Percentiles rank a stretch among this genome's conserved stretches.
phyloP scores from a whole-genome alignment of 2,797 vertebrate genomes.

The Gambusia yucatana region DNA sequence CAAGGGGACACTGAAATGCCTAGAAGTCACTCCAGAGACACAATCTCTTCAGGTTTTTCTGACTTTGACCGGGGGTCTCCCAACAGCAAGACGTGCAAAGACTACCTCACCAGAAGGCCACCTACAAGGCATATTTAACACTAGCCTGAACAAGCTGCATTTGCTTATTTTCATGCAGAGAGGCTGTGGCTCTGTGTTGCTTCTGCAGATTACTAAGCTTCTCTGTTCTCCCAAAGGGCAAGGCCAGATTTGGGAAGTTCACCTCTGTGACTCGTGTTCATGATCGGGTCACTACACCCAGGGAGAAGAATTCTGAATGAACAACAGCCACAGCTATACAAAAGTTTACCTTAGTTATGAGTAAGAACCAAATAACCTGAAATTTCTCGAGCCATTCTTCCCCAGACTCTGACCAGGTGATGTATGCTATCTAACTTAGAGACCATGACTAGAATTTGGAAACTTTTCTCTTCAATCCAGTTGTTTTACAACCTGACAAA shows the following conservation, averaged over 20 bases:
- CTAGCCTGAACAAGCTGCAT: background rate
- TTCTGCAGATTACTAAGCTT: background rate
- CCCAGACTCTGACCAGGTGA: background rate
- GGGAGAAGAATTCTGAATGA: background rate
- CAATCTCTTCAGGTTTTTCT: background rate
- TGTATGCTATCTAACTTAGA: background rate
- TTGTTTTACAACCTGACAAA: background rate
- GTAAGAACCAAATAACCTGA: background rate
- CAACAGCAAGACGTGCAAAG: background rate
- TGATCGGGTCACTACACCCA: background rate
- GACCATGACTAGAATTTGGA: background rate
- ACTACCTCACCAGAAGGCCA: background rate
- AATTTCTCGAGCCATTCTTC: background rate
- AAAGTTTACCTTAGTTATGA: background rate
- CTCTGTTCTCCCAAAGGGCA: background rate
- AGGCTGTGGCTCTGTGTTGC: background rate
- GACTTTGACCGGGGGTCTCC: conserved; percentile 5
- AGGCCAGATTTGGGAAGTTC: background rate
- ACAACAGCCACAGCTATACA: background rate
- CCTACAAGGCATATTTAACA: conserved; percentile 3
- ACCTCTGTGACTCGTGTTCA: background rate
- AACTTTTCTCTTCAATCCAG: background rate
- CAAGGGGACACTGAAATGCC: background rate
- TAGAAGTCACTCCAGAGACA: background rate
- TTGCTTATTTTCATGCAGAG: background rate